phyloP scores from a whole-genome alignment of 1,140 invertebrate species.

The Venustaconcha ellipsiformis region DNA sequence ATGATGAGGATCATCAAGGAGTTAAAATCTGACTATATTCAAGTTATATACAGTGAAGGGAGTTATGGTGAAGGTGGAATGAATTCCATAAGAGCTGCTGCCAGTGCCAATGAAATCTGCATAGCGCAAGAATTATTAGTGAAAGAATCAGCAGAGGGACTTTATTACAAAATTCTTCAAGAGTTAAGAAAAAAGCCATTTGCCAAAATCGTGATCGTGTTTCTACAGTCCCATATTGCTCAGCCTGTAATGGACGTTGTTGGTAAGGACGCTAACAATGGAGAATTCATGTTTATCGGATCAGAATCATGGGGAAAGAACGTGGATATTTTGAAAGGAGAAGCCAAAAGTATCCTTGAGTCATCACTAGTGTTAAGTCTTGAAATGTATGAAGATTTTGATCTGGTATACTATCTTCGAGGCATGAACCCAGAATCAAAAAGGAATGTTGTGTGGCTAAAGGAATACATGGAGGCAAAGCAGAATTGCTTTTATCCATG shows the following conservation, averaged over 20 bases:
- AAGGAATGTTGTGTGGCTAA: constrained; percentile 20
- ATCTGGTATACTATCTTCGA: constrained; percentile 17
- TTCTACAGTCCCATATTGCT: constrained; percentile 30
- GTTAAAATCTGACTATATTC: constrained; percentile 15
- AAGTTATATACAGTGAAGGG: constrained; percentile 35
- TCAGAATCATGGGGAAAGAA: constrained; percentile 38
- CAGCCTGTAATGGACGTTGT: constrained; percentile 10
- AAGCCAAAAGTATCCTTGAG: constrained; percentile 3
- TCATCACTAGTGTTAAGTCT: constrained; percentile 29
- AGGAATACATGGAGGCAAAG: constrained; percentile 23
- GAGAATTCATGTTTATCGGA: constrained; percentile 39
- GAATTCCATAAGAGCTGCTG: constrained; percentile 9
- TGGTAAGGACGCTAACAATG: constrained; percentile 4
- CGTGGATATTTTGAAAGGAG: constrained; percentile 10
- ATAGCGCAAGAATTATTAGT: constrained; percentile 22
- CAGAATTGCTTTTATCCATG: constrained; percentile 28
- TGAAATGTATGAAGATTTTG: constrained; percentile 22
- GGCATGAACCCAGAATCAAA: neutral
- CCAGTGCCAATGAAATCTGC: constrained; percentile 20
- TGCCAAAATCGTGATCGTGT: constrained; percentile 38
- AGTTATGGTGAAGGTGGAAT: constrained; percentile 37
- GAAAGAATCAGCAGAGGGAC: constrained; percentile 5
- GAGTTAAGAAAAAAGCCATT: constrained; percentile 13
- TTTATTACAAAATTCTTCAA: constrained; percentile 13
- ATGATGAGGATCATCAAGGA: constrained; percentile 30